Percentiles rank a stretch among this genome's conserved stretches.
These are phyloP conservation scores for Coracopsis vasa DNA, from an alignment of 2,113 vertebrate species.

Conservation along the genomic window DNA sequence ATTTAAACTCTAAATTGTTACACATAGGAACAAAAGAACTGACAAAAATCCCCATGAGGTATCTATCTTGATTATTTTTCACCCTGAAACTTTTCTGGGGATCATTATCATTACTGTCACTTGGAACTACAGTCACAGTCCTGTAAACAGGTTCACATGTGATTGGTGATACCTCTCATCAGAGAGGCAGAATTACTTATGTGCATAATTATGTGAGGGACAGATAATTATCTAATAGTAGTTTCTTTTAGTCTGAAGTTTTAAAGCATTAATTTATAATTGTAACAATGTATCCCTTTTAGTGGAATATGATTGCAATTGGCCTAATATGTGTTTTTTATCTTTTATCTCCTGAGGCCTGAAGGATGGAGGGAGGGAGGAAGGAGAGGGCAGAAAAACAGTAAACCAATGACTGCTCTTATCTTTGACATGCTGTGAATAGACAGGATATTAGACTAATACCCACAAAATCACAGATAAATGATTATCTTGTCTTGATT, in stretches of 20 bases:
- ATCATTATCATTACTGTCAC: neutral
- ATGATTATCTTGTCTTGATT: conserved; percentile 81
- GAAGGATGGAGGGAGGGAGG: conserved; percentile 52
- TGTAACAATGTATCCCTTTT: conserved; percentile 72
- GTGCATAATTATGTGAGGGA: conserved; percentile 26
- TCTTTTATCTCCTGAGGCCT: conserved; percentile 73
- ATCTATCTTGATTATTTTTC: neutral
- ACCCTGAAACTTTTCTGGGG: neutral
- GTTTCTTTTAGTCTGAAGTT: conserved; percentile 13
- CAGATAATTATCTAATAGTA: conserved; percentile 8
- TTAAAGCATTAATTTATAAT: conserved; percentile 28
- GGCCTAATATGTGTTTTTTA: conserved; percentile 61
- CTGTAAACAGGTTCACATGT: neutral
- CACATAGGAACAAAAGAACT: neutral
- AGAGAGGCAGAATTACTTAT: neutral
- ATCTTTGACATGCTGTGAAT: conserved; percentile 82
- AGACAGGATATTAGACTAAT: conserved; percentile 79
- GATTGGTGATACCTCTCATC: neutral
- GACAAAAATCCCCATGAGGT: neutral
- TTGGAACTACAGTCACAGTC: neutral
- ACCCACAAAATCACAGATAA: conserved; percentile 72
- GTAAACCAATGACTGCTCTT: conserved; percentile 82
- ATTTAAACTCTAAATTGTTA: neutral
- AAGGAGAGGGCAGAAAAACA: conserved; percentile 74
- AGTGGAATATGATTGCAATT: conserved; percentile 77